Conservation (phyloP, 2,888 invertebrate species). For the Drosophila mayaguana region DNA sequence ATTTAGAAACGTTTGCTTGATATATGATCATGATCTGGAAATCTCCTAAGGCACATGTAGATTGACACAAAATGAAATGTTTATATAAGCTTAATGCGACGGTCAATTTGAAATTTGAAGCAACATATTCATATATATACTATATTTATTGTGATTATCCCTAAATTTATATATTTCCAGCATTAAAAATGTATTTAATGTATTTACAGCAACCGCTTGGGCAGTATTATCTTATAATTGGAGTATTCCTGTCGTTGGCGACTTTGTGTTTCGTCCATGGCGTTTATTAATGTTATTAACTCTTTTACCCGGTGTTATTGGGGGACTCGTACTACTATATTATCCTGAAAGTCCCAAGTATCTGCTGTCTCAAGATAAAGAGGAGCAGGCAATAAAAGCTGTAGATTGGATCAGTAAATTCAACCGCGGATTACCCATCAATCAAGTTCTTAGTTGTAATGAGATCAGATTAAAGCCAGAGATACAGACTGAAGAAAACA, state of each 20-base stretch:
- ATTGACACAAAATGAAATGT: too few relatives aligned
- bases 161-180: too few relatives aligned
- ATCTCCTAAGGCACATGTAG: too few relatives aligned
- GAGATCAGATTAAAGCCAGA: slow-evolving; percentile 66
- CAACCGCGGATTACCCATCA: slow-evolving; percentile 64
- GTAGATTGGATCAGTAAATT: slow-evolving; percentile 76
- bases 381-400: slow-evolving; percentile 63
- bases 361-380: slow-evolving; percentile 68
- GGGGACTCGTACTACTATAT: slow-evolving; percentile 61
- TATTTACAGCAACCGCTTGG: slow-evolving; percentile 72
- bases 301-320: slow-evolving; percentile 77
- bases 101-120: too few relatives aligned
- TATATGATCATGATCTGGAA: too few relatives aligned
- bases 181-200: neutral
- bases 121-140: too few relatives aligned
- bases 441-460: slow-evolving; percentile 53
- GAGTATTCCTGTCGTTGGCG: slow-evolving; percentile 66
- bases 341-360: slow-evolving; percentile 81
- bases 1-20: too few relatives aligned
- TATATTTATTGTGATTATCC: too few relatives aligned
- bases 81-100: too few relatives aligned
- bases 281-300: slow-evolving; percentile 72
- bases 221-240: slow-evolving; percentile 73
- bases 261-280: slow-evolving; percentile 78
- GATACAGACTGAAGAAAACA: slow-evolving; percentile 54